These are phyloP conservation scores for Dermochelys coriacea DNA, from an alignment of 2,797 vertebrate genomes.

Conservation along the genomic window DNA sequence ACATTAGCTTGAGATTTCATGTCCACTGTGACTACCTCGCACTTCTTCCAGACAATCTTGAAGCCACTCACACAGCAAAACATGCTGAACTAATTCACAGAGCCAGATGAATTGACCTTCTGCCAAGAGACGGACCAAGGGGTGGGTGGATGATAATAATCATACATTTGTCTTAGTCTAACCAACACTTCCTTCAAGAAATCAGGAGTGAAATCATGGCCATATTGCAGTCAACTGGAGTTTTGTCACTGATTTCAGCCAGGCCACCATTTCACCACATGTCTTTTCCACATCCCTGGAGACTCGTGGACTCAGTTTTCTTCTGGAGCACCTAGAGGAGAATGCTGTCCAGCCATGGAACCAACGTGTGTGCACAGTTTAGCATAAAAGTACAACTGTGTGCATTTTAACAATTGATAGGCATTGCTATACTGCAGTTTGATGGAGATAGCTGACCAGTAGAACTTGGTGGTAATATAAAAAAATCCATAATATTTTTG, in stretches of 20 bases:
- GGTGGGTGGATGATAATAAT: neutral
- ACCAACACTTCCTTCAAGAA: neutral
- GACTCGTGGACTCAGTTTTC: neutral
- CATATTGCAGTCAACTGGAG: neutral
- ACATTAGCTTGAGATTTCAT: neutral
- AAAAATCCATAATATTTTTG: rapidly evolving
- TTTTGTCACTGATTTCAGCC: neutral
- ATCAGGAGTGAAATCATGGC: neutral
- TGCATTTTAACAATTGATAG: slow-evolving; percentile 41
- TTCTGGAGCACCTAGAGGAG: neutral
- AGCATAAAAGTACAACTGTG: neutral
- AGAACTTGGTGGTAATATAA: slow-evolving; percentile 1
- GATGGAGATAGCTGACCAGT: slow-evolving; percentile 9
- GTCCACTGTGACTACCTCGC: neutral
- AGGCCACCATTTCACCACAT: neutral
- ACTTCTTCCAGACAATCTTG: neutral
- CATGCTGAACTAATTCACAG: neutral
- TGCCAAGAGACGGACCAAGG: no score
- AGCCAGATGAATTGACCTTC: neutral
- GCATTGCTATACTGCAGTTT: slow-evolving; percentile 48
- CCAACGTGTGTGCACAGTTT: neutral
- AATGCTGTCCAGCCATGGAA: neutral
- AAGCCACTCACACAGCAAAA: neutral
- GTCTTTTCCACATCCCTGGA: neutral
- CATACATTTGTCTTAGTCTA: neutral